Base-by-base conservation (phyloP, 30 jellyfish, hydroid and myxozoan species). In the Hydractinia symbiolongicarpus region DNA sequence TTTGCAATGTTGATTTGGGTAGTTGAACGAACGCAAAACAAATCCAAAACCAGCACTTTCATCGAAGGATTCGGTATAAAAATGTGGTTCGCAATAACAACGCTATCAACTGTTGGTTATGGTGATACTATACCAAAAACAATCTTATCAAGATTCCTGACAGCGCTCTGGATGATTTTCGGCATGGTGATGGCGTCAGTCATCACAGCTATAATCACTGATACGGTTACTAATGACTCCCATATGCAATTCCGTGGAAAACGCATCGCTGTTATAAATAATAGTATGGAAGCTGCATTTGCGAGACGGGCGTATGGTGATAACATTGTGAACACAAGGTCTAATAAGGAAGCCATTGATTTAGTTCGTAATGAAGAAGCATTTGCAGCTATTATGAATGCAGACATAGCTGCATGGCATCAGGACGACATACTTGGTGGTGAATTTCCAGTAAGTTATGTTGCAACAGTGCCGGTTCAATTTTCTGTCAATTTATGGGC, bases 41-140 rank as follows among this genome's bases (percentile, higher is more conserved):
- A 64, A n/a, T n/a, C 19, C 19, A 64, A n/a, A 64, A n/a, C 74
- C 74, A 64, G 7, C 52, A n/a, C 74, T 7, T 64, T 64, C 16
- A 13, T 64, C 7, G 17, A 64, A 64, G 74, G 74, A 8, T 64
- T 51, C 1, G 19, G 52, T 44, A 64, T 51, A 64, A 64, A 51
- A 7, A 7, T 64, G 16, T 64, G 74, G 74, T 51, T 64, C 7
- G 40, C 74, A n/a, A 64, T 64, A 7, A 51, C 40, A 0, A 64
- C 74, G 74, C 40, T 64, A 1, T 44, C 40, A 51, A 64, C 74
- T 7, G 74, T 64, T 51, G 74, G 74, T 64, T 64, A 64, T 64
- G 74, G 74, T 13, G 74, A 64, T 13, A 13, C 40, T 13, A 51
- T 64, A 64, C 74, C 74, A 51, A 64, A 64, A 64, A 64, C 74